These are phyloP conservation scores for Drosophila peninsularis DNA, from an alignment of 2,888 invertebrate species.

Conservation along the genomic window DNA sequence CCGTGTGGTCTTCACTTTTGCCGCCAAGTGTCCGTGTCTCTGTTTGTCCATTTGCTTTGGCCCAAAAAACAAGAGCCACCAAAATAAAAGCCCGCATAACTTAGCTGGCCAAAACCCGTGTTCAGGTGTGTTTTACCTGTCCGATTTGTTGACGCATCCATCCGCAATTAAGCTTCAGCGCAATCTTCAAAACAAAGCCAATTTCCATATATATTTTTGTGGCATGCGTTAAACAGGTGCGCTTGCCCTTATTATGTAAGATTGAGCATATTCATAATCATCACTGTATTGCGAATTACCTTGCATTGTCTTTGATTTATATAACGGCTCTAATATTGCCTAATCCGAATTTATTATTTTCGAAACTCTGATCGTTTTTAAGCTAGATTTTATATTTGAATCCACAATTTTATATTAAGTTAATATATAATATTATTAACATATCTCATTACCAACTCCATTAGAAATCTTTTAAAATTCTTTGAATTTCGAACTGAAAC, in stretches of 20 bases:
- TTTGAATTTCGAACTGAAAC: no score
- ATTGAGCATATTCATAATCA: not conserved
- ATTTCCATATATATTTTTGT: slow-evolving; percentile 46
- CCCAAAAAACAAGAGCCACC: slow-evolving; percentile 40
- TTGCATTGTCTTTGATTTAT: no score
- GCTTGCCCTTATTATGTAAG: slow-evolving; percentile 23
- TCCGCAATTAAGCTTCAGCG: slow-evolving; percentile 64
- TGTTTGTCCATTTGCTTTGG: slow-evolving; percentile 68
- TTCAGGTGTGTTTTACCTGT: slow-evolving; percentile 53
- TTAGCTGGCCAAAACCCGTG: slow-evolving; percentile 39
- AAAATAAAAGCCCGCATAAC: slow-evolving; percentile 6
- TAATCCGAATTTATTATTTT: no score
- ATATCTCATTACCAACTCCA: no score
- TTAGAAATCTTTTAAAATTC: no score
- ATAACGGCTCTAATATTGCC: no score
- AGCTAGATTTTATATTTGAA: no score
- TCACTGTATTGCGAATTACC: not conserved
- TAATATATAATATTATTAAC: no score
- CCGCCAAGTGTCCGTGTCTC: slow-evolving; percentile 64
- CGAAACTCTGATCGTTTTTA: no score
- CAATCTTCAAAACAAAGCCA: slow-evolving; percentile 45
- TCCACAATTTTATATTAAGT: no score
- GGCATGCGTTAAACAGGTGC: slow-evolving; percentile 53
- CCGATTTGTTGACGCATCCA: slow-evolving; percentile 54
- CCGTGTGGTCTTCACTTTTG: slow-evolving; percentile 72